phyloP scores from a whole-genome alignment of 2,888 invertebrate species.

The Tetrapedia diversipes region DNA sequence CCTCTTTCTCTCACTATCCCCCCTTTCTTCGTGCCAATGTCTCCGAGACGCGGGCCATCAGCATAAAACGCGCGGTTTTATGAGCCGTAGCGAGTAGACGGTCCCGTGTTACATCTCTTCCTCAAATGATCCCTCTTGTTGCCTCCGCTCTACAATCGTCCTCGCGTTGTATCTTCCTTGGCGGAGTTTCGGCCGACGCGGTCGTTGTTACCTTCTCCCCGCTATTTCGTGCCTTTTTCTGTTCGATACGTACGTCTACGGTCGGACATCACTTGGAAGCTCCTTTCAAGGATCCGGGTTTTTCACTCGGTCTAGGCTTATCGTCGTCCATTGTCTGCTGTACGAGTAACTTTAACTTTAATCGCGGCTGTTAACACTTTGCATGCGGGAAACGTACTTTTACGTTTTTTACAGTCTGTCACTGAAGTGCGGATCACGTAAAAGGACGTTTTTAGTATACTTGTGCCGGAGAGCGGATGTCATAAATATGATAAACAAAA shows the following conservation, averaged over 20 bases:
- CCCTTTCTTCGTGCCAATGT: constrained; percentile 73
- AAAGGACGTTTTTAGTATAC: too few species aligned
- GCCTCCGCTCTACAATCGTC: constrained; percentile 33
- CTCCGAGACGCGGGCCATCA: constrained; percentile 77
- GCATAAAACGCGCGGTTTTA: constrained; percentile 81
- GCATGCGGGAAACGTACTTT: too few species aligned
- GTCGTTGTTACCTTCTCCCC: constrained; percentile 21
- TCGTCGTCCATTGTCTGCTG: too few species aligned
- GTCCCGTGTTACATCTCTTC: constrained; percentile 79
- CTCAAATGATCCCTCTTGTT: constrained; percentile 69
- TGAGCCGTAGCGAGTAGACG: constrained; percentile 79
- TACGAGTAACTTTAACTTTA: too few species aligned
- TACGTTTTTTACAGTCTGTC: too few species aligned
- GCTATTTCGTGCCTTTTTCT: constrained; percentile 11
- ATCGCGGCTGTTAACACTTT: too few species aligned
- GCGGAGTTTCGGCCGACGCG: constrained; percentile 47
- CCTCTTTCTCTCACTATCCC: constrained; percentile 14
- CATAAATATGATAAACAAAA: too few species aligned
- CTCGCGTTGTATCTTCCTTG: constrained; percentile 40
- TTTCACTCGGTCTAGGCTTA: too few species aligned
- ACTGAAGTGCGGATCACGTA: too few species aligned
- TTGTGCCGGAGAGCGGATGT: too few species aligned
- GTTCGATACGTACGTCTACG: constrained; percentile 23
- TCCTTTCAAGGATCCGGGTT: neutral
- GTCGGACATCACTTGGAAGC: neutral